phyloP scores from a whole-genome alignment of 2,113 vertebrate genomes.

The Onychostoma macrolepis region DNA sequence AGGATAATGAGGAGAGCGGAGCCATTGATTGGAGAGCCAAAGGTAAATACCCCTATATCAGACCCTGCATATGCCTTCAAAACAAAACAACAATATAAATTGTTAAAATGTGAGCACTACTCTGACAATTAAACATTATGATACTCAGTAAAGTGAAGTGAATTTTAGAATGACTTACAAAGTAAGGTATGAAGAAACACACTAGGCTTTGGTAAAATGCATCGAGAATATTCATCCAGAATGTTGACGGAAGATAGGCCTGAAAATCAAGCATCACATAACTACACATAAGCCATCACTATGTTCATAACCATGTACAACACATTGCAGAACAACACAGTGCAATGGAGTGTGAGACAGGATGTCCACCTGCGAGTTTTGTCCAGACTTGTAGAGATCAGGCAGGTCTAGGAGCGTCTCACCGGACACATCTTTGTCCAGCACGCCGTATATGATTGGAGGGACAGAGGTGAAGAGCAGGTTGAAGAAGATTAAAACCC shows the following conservation, averaged over 20 bases:
- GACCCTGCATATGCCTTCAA: slow-evolving; percentile 82
- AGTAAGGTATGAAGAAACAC: slow-evolving; percentile 97
- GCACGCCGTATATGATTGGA: slow-evolving; percentile 91
- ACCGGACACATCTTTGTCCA: slow-evolving; percentile 91
- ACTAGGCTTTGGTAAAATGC: slow-evolving; percentile 95
- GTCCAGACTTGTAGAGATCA: slow-evolving; percentile 89
- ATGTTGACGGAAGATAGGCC: slow-evolving; percentile 93
- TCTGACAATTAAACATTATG: background rate
- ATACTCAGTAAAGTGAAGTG: background rate
- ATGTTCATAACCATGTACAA: background rate
- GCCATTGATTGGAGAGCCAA: slow-evolving; percentile 89
- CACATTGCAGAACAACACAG: background rate
- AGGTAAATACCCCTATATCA: slow-evolving; percentile 83
- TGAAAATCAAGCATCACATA: slow-evolving; percentile 60
- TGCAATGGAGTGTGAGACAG: slow-evolving; percentile 66
- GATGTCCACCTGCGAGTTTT: slow-evolving; percentile 83
- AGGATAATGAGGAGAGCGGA: slow-evolving; percentile 87
- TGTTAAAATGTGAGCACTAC: background rate
- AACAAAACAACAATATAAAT: background rate
- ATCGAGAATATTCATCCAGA: slow-evolving; percentile 97
- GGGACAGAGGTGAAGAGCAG: slow-evolving; percentile 96
- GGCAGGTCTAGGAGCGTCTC: slow-evolving; percentile 83
- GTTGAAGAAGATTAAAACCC: slow-evolving; percentile 99
- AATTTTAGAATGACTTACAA: slow-evolving; percentile 78
- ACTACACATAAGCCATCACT: background rate